phyloP scores from a whole-genome alignment of 2,888 invertebrate species.

The Phyto melanocephala region DNA sequence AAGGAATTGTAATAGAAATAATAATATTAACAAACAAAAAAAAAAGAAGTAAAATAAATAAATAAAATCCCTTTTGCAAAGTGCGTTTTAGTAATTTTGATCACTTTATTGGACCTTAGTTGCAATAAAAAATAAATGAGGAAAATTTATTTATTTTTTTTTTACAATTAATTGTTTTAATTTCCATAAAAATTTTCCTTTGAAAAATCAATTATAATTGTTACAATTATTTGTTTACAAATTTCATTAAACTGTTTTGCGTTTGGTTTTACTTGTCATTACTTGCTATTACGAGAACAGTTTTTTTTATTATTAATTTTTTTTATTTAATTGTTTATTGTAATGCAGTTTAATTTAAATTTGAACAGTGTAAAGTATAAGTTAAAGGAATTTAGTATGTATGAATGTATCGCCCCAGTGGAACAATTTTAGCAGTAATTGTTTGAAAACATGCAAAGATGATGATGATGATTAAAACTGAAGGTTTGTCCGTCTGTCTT shows the following conservation, averaged over 20 bases:
- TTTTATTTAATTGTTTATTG: constrained; percentile 45
- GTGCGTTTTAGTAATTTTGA: constrained; percentile 42
- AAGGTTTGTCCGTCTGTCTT: constrained; percentile 14
- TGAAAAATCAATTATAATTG: constrained; percentile 45
- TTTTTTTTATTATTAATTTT: background rate
- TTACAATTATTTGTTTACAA: constrained; percentile 55
- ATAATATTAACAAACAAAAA: background rate
- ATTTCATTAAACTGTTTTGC: constrained; percentile 41
- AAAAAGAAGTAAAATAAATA: too few relatives aligned
- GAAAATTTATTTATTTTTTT: background rate
- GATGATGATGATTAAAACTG: constrained; percentile 39
- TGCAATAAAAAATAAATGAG: background rate
- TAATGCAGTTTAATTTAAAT: constrained; percentile 65
- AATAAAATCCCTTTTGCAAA: background rate
- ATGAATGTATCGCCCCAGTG: constrained; percentile 8
- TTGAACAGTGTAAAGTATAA: constrained; percentile 5
- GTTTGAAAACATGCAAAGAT: constrained; percentile 68
- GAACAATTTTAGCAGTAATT: constrained; percentile 60
- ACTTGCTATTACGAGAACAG: too few relatives aligned
- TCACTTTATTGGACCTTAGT: constrained; percentile 56
- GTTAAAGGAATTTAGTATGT: background rate
- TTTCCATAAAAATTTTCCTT: constrained; percentile 12
- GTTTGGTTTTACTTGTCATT: too few relatives aligned
- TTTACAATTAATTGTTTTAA: constrained; percentile 42
- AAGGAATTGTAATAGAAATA: constrained; percentile 29